Base-by-base conservation (phyloP, 2,797 vertebrate species). In the Melanotaenia pygmaea region DNA sequence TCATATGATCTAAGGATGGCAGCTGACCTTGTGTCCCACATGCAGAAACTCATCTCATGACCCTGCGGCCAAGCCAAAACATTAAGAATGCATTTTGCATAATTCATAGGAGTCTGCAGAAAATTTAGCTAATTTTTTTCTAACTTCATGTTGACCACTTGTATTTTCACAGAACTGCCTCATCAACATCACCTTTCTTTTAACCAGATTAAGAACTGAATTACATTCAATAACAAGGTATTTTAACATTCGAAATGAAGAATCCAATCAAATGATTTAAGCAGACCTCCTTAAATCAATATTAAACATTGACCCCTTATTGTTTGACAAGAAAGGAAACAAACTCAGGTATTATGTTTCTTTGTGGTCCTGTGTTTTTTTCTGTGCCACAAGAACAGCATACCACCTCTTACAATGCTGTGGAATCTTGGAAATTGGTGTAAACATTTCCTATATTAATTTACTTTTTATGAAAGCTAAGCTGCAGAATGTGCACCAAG, bases 11-110 rank as follows among this genome's bases (percentile, higher is more conserved):
- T 82, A 71, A 74, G 72, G 66, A 77, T 80, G 83, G 84, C 77
- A 87, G 80, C 77, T 87, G 85, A 86, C 83, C 84, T 89, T 82
- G 83, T 76, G 79, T 89, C 79, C 66, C 72, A 78, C 32, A 7
- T 80, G 68, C 76, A 76, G 70, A 87, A 85, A 83, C 64, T 67
- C 43, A 68, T 66, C 80, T 76, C 62, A 69, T 77, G 82, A 87
- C 77, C 85, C 81, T 82, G 68, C 45, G 34, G 84, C 83, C 67
- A 54, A 83, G 81, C 51, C 76, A 82, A 85, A 88, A 80, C 67
- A 78, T 79, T 68, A 85, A 43, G 56, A 81, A 77, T 79, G 74
- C 70, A 80, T 58, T 86, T 81, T 88, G 78, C 78, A 87, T 85
- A 45, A 89, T 90, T 90, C 64, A 86, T 75, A 45, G 35, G 34